A percentile compares a stretch with the other conserved stretches of the same genome.
Conservation (phyloP, 2,888 invertebrate species). For the Priocnemis perturbator region DNA sequence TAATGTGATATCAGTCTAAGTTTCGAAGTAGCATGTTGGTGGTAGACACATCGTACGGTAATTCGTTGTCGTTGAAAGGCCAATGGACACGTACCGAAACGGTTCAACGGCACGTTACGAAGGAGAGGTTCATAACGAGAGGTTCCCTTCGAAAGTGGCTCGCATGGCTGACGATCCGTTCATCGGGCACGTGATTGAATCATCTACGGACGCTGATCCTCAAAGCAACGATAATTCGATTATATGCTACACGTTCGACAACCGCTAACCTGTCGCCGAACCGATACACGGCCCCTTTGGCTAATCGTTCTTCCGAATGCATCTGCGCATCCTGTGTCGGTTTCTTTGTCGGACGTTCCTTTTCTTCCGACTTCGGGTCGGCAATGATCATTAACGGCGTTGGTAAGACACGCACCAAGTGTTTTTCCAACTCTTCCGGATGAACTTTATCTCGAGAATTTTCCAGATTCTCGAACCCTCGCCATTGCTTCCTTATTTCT, state of each 20-base stretch:
- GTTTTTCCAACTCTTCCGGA: too few relatives aligned
- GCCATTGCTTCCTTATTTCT: too few relatives aligned
- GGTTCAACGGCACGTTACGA: slow-evolving; percentile 52
- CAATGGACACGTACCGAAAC: slow-evolving; percentile 56
- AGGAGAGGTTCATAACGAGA: slow-evolving; percentile 32
- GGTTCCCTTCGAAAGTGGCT: slow-evolving; percentile 66
- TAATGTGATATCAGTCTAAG: too few relatives aligned
- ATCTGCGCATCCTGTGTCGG: slow-evolving; percentile 26
- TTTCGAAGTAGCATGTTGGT: too few relatives aligned
- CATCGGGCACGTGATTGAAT: slow-evolving; percentile 73
- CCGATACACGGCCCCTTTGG: slow-evolving; percentile 40
- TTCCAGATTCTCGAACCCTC: too few relatives aligned
- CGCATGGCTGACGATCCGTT: slow-evolving; percentile 72
- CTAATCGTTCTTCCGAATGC: slow-evolving; percentile 53
- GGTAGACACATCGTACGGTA: slow-evolving; percentile 26
- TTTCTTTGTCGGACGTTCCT: slow-evolving; percentile 18
- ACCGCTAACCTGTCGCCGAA: slow-evolving; percentile 65
- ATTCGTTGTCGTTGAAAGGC: slow-evolving; percentile 51
- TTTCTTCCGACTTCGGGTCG: background rate
- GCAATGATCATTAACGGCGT: too few relatives aligned
- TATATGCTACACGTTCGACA: slow-evolving; percentile 71
- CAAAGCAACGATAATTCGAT: slow-evolving; percentile 75
- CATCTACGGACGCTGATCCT: slow-evolving; percentile 73
- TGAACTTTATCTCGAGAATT: too few relatives aligned
- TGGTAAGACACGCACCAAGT: too few relatives aligned